Evolutionary conservation across 2,113 vertebrate species (phyloP).

Genomic region (Catharus fuscescens): DNA sequence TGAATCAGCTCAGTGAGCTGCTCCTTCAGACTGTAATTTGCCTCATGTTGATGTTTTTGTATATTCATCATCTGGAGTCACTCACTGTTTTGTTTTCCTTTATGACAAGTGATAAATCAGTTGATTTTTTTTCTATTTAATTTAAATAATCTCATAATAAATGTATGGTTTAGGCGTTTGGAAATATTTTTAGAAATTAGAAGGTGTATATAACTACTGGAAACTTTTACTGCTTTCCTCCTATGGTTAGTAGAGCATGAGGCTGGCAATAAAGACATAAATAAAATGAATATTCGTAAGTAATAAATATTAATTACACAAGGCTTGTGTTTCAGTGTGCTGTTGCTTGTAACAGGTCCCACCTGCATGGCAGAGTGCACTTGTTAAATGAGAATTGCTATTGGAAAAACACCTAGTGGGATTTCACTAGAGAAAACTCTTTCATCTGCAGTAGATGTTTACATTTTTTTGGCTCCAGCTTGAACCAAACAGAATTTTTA

Average conservation of each 20-base stretch:
- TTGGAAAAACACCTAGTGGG: conserved; percentile 71
- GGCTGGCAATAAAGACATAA: conserved; percentile 63
- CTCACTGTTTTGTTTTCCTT: background rate
- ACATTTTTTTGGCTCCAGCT: conserved; percentile 52
- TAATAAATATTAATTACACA: conserved; percentile 77
- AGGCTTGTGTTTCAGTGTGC: conserved; percentile 64
- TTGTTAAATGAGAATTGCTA: conserved; percentile 76
- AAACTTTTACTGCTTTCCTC: conserved; percentile 60
- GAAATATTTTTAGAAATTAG: background rate
- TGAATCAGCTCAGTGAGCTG: background rate
- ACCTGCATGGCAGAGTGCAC: conserved; percentile 73
- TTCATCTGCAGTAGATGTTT: conserved; percentile 60
- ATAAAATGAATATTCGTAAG: conserved; percentile 75
- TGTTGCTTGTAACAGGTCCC: conserved; percentile 70
- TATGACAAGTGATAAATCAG: background rate
- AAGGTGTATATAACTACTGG: background rate
- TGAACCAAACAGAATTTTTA: conserved; percentile 64
- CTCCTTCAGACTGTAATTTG: background rate
- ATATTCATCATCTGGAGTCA: background rate
- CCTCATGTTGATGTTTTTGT: background rate
- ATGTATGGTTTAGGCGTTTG: background rate
- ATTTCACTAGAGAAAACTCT: conserved; percentile 66
- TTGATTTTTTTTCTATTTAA: background rate
- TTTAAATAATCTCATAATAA: background rate
- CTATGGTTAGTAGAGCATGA: conserved; percentile 28